phyloP scores from a whole-genome alignment of 37 sponge, comb jelly and placozoan genomes.

The Axinella damicornis region DNA sequence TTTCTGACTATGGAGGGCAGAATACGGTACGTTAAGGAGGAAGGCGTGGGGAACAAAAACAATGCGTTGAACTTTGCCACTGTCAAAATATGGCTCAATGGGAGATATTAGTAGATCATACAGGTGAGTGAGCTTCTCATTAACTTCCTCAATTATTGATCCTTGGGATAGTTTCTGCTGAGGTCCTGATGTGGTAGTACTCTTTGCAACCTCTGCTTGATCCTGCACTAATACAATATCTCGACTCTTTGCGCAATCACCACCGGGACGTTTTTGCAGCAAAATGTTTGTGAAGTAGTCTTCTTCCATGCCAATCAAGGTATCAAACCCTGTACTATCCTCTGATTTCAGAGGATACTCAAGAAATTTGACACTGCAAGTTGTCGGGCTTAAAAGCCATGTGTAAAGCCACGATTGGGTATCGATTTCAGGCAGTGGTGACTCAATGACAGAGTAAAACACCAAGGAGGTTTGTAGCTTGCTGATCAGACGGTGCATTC shows the following conservation, averaged over 20 bases:
- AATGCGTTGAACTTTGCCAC: background rate
- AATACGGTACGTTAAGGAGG: conserved; percentile 21
- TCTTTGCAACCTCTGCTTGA: background rate
- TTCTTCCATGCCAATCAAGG: background rate
- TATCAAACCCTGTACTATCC: conserved; percentile 7
- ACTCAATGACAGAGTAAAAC: conserved; percentile 18
- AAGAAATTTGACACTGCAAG: background rate
- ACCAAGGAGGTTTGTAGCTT: conserved; percentile 7
- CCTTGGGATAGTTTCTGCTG: background rate
- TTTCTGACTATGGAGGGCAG: conserved; percentile 4
- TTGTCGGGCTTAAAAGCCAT: background rate
- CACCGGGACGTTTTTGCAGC: background rate
- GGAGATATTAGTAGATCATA: background rate
- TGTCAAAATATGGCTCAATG: background rate
- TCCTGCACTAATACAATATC: no score
- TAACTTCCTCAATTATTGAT: background rate
- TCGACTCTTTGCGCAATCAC: background rate
- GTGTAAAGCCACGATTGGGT: background rate
- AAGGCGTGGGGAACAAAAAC: conserved; percentile 16
- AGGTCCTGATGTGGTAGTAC: background rate
- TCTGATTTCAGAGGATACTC: background rate
- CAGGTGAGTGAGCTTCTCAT: background rate
- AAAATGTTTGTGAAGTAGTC: conserved; percentile 2
- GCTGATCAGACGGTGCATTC: background rate
- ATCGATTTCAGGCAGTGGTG: background rate